Evolutionary conservation across 1,140 invertebrate genomes (phyloP).

Genomic region (Pissodes strobi): DNA sequence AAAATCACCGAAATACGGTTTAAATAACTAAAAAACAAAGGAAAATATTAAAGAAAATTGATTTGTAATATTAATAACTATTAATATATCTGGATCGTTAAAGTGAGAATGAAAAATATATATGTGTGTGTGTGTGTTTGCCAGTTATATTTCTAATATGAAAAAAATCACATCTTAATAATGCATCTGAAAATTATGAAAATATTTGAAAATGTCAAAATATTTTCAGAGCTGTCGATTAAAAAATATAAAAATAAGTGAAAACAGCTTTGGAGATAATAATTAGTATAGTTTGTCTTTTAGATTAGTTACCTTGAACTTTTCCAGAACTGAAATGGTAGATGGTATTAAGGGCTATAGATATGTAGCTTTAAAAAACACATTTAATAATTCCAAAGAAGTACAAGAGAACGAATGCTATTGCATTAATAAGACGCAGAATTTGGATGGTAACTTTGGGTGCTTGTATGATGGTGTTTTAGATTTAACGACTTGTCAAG

Average conservation of each 20-base stretch:
- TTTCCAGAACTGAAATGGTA: slow-evolving; percentile 32
- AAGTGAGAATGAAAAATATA: too few species aligned
- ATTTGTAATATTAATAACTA: neutral
- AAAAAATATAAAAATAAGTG: too few species aligned
- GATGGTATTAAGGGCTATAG: slow-evolving; percentile 44
- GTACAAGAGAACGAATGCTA: slow-evolving; percentile 47
- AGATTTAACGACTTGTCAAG: slow-evolving; percentile 50
- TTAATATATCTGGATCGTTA: too few species aligned
- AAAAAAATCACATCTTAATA: too few species aligned
- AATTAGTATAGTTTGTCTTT: too few species aligned
- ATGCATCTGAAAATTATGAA: too few species aligned
- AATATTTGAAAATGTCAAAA: too few species aligned
- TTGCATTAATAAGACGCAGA: slow-evolving; percentile 47
- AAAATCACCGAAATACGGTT: too few species aligned
- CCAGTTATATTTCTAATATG: too few species aligned
- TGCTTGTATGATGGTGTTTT: slow-evolving; percentile 53
- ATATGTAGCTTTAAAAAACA: slow-evolving; percentile 40
- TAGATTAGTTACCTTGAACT: slow-evolving; percentile 14
- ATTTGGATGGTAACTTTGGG: slow-evolving; percentile 43
- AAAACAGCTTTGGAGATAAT: too few species aligned
- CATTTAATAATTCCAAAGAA: slow-evolving; percentile 37
- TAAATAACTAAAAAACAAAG: neutral
- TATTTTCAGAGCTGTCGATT: too few species aligned
- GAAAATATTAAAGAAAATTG: neutral
- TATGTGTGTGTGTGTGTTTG: too few species aligned